A percentile compares a stretch with the other conserved stretches of the same genome.
Conservation (phyloP, 1,140 invertebrate genomes). For the Drosophila suzukii region DNA sequence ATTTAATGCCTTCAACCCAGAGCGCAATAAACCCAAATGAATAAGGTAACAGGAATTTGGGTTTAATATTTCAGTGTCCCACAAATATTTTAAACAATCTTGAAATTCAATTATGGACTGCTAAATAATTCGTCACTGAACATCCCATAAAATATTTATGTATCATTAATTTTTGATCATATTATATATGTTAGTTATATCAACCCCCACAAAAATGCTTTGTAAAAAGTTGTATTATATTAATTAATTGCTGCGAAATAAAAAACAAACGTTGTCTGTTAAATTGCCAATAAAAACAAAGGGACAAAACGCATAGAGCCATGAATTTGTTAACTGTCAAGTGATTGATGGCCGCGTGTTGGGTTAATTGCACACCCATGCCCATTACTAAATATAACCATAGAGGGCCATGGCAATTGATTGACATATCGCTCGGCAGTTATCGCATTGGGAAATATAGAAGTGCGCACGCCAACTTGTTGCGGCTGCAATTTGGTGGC, state of each 20-base stretch:
- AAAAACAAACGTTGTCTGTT: background rate
- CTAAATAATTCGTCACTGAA: background rate
- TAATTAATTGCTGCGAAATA: slow-evolving; percentile 3
- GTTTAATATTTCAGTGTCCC: slow-evolving; percentile 12
- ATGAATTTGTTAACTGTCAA: slow-evolving; percentile 25
- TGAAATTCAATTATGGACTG: background rate
- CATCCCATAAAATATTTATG: background rate
- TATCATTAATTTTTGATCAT: background rate
- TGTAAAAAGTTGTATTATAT: background rate
- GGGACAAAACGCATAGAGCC: slow-evolving; percentile 7
- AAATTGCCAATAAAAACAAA: slow-evolving; percentile 19
- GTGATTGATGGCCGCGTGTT: slow-evolving; percentile 40
- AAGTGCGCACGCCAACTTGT: slow-evolving; percentile 52
- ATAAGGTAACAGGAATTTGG: slow-evolving; percentile 25
- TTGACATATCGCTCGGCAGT: slow-evolving; percentile 49
- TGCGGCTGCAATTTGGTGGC: slow-evolving; percentile 29
- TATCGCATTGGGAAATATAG: slow-evolving; percentile 52
- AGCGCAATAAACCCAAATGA: slow-evolving; percentile 27
- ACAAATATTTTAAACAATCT: background rate
- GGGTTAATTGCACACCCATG: slow-evolving; percentile 33
- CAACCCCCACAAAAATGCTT: background rate
- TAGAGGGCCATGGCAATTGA: slow-evolving; percentile 29
- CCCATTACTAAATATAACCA: slow-evolving; percentile 2
- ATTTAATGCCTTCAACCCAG: slow-evolving; percentile 32
- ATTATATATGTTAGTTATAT: too few relatives aligned